phyloP scores from a whole-genome alignment of 2,888 invertebrate species.

The Hirtodrosophila trivittata region DNA sequence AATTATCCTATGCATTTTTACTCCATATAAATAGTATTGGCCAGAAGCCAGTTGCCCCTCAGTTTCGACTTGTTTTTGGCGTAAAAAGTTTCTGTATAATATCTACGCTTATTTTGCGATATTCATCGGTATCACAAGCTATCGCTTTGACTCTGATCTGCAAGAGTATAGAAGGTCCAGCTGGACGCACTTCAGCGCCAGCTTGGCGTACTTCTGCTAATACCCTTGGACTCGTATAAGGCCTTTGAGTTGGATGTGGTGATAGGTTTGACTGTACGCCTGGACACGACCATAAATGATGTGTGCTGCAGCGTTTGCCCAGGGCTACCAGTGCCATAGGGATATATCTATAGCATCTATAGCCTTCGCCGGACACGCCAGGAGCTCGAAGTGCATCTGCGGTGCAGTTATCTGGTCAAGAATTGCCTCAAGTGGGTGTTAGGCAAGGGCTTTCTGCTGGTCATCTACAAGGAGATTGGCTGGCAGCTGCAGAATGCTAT shows the following conservation, averaged over 20 bases:
- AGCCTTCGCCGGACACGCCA: background rate
- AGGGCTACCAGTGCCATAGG: conserved; percentile 9
- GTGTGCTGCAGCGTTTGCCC: conserved; percentile 19
- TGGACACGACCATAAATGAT: conserved; percentile 20
- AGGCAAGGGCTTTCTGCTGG: background rate
- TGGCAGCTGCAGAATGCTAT: fast-evolving
- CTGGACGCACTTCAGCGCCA: conserved; percentile 34
- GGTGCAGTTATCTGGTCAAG: conserved; percentile 25
- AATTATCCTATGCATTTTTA: too few species aligned
- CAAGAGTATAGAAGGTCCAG: conserved; percentile 8
- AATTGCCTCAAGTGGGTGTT: conserved; percentile 25
- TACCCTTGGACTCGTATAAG: background rate
- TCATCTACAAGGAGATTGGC: background rate
- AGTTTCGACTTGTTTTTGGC: conserved; percentile 18
- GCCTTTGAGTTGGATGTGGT: background rate
- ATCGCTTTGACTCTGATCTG: conserved; percentile 40
- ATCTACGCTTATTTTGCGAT: conserved; percentile 33
- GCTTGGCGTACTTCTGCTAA: background rate
- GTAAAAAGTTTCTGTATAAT: conserved; percentile 23
- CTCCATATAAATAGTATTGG: conserved; percentile 1
- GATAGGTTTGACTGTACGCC: background rate
- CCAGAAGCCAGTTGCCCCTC: background rate
- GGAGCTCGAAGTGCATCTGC: background rate
- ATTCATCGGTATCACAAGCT: conserved; percentile 41
- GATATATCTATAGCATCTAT: conserved; percentile 18